Evolutionary conservation across 2,888 invertebrate species (phyloP), one percentile per base, ranked within the genome.

Genomic region (Acleris emargana): DNA sequence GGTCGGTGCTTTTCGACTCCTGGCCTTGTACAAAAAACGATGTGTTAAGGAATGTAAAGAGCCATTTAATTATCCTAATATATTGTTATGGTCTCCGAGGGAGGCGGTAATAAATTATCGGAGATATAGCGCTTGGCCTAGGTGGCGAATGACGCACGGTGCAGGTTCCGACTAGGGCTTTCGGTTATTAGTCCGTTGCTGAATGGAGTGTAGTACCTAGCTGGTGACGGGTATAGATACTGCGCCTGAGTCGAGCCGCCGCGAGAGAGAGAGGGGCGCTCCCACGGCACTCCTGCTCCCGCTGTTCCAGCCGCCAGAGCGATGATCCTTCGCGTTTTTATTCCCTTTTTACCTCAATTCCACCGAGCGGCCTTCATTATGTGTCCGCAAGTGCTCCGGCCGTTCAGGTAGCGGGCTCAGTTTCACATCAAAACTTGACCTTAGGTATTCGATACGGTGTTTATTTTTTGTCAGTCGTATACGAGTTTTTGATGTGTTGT

Each of bases 51-150:
- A 92, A 92, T 92, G 91, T 89, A 92, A 92, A 88, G 89, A 91
- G 90, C 90, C 89, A 86, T 91, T 92, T 92, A 92, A 92, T 92
- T 92, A 92, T 90, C 90, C 84, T 92, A 90, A 92, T 91, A 91
- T 91, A 91, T 91, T 91, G 91, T 91, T 89, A 90, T 89, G 86
- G 89, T 87, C 88, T 79, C 84, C 76, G 82, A 85, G 88, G 89
- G 89, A 87, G 87, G 88, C 81, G 84, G 88, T 85, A 83, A 88
- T 91, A 91, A 90, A 90, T 91, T 89, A 87, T 83, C 81, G 77
- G 81, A 77, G 79, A 75, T 81, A 75, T 77, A 76, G 74, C 75
- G 75, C 78, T 76, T 76, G 77, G 75, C 73, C 74, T 78, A 86
- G 83, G 85, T 87, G 87, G 86, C 84, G 83, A 87, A 86, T 84